Base-by-base conservation (phyloP, 2,888 invertebrate species). In the Amphimallon solstitiale region DNA sequence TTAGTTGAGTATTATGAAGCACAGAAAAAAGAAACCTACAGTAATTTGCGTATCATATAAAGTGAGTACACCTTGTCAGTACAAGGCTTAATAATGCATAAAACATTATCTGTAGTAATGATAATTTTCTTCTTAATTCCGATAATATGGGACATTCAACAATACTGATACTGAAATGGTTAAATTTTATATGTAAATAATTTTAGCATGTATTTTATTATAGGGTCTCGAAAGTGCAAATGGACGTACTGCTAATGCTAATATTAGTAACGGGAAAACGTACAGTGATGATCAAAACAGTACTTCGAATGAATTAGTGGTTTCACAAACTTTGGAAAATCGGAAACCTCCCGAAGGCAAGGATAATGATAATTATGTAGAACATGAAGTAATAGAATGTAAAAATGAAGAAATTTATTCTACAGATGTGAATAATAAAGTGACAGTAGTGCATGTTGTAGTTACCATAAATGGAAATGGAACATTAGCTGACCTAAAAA, bases 401-500 rank as follows among this genome's bases (percentile, higher is more conserved):
- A 85, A 74, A 68, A 79, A 76, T 84, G 86, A 85, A 84, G 80
- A 75, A 69, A 79, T 79, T 46, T 89, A 90, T 84, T 87, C 89
- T 73, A 88, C 90, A 73, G 89, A 90, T 82, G 87, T 91, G 84
- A 93, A 93, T 65, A 74, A 76, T 69, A 77, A 79, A 75, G 81
- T 82, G 64, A 82, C 82, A 9, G 82, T 82, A 29, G 82, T 82
- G 56, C 82, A 82, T 71, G 89, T 89, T 68, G 88, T 89, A 66
- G 92, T 93, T 83, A 90, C 92, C 85, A 94, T 93, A 79, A 91
- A 90, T 80, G 89, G 90, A 76, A 82, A 81, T 72, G 88, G 88
- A 81, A 96, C 96, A 56, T 86, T 97, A 75, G 92, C 96, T 61
- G 96, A 97, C 83, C 85, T 97, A 81, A 97, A 97, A 85, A 95